Base-by-base conservation (phyloP, 2,888 invertebrate genomes). In the Chloromyia formosa region DNA sequence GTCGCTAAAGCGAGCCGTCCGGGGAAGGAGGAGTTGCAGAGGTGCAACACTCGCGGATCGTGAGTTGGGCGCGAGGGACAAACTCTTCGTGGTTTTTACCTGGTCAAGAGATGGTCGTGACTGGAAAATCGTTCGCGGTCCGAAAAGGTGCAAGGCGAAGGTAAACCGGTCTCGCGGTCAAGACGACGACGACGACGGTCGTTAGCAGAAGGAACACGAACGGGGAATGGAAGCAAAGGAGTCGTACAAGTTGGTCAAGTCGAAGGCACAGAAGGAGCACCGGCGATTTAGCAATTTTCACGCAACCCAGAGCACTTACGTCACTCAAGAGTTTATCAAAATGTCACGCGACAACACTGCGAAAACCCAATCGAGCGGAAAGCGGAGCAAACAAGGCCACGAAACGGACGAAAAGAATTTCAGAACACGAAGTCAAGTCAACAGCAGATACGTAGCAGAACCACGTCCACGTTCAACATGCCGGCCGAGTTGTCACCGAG, bases 141-240 rank as follows among this genome's bases (percentile, higher is more conserved):
- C 49, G 14, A n/a, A 49, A 49, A 49, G 49, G 49, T 49, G 49
- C 49, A 49, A 49, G 49, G 49, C 49, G 49, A 49, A 49, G 49
- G 49, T n/a, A 49, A 49, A 49, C 49, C 49, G 49, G 49, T 49
- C 49, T 49, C 49, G 49, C 16, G 49, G 49, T 49, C 49, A n/a
- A n/a, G 16, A n/a, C 49, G 12, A 12, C 42, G 42, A 42, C 7
- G 5, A 42, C 42, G 7, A 49, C 12, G 12, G 49, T 12, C 49
- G 49, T 10, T 3, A 49, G 49, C 16, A n/a, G 14, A 49, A n/a
- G 49, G 49, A 49, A n/a, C 49, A n/a, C 49, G 49, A 49, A 35
- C 27, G 27, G 27, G 27, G 27, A 35, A 35, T 35, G 27, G 27
- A 35, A 35, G 49, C 12, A 49, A n/a, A n/a, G 49, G 14, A n/a